phyloP scores from a whole-genome alignment of 2,113 vertebrate species.

The Serinus canaria region DNA sequence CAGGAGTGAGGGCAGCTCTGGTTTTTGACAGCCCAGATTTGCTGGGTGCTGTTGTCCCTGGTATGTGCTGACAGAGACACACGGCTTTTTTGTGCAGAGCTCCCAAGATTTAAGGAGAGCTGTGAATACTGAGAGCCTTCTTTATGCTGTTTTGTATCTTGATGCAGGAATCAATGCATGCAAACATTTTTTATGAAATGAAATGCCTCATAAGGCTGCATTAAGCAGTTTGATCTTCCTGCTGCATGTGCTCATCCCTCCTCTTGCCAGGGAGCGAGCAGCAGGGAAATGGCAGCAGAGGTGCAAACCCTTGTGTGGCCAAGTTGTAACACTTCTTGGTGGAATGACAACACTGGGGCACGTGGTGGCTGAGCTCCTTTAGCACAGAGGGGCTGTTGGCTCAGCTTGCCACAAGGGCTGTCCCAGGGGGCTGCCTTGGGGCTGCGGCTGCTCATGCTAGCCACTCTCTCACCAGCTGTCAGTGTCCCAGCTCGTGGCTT shows the following conservation, averaged over 20 bases:
- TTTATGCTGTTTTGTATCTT: background rate
- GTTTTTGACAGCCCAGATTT: background rate
- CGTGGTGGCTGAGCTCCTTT: rapidly evolving
- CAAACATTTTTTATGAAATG: slow-evolving; percentile 2
- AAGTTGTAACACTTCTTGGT: background rate
- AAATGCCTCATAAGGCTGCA: background rate
- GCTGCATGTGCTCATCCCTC: background rate
- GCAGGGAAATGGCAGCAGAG: background rate
- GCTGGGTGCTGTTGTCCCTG: background rate
- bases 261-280: background rate
- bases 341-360: background rate
- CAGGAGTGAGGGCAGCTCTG: background rate
- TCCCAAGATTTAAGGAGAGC: background rate
- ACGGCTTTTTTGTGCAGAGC: background rate
- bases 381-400: background rate
- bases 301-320: background rate
- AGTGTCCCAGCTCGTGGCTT: slow-evolving; percentile 81
- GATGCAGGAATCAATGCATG: background rate
- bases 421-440: rapidly evolving
- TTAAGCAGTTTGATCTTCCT: background rate
- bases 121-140: background rate
- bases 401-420: rapidly evolving
- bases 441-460: rapidly evolving
- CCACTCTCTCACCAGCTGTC: slow-evolving; percentile 78
- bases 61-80: background rate